Conservation (phyloP, 2,888 invertebrate genomes). For the Lydus trimaculatus region DNA sequence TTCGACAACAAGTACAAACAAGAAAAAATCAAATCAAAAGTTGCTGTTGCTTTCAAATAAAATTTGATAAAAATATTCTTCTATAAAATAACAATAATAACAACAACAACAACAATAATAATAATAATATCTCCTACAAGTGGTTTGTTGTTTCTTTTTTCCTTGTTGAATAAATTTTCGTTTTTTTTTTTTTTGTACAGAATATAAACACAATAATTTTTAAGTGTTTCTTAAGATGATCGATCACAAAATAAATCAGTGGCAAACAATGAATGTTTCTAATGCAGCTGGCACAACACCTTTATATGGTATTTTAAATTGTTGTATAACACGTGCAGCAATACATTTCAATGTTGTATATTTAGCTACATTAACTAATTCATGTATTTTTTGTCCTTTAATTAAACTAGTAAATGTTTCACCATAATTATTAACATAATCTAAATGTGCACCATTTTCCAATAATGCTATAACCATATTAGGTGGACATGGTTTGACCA, state of each 20-base stretch:
- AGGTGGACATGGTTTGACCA: constrained; percentile 74
- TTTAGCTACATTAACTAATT: constrained; percentile 77
- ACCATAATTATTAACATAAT: constrained; percentile 79
- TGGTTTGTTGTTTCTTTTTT: too few relatives aligned
- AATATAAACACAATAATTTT: too few relatives aligned
- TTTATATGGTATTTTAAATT: constrained; percentile 72
- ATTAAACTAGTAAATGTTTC: constrained; percentile 78
- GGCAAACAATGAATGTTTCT: constrained; percentile 73
- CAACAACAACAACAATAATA: too few relatives aligned
- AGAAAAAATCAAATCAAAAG: not conserved
- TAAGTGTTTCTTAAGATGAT: too few relatives aligned
- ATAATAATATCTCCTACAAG: too few relatives aligned
- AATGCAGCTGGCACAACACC: constrained; percentile 76
- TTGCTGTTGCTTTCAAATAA: not conserved
- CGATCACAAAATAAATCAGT: constrained; percentile 46
- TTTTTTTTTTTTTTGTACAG: too few relatives aligned
- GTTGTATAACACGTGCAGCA: constrained; percentile 81
- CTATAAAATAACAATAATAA: too few relatives aligned
- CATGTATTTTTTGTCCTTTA: constrained; percentile 68
- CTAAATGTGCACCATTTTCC: constrained; percentile 83
- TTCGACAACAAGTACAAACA: not conserved
- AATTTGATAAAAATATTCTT: not conserved
- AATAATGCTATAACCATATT: constrained; percentile 77
- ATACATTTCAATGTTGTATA: constrained; percentile 86
- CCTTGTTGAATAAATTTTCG: too few relatives aligned